Evolutionary conservation across 1,140 invertebrate genomes (phyloP), one percentile per base, ranked within the genome.

Genomic region (Leptopilina clavipes): DNA sequence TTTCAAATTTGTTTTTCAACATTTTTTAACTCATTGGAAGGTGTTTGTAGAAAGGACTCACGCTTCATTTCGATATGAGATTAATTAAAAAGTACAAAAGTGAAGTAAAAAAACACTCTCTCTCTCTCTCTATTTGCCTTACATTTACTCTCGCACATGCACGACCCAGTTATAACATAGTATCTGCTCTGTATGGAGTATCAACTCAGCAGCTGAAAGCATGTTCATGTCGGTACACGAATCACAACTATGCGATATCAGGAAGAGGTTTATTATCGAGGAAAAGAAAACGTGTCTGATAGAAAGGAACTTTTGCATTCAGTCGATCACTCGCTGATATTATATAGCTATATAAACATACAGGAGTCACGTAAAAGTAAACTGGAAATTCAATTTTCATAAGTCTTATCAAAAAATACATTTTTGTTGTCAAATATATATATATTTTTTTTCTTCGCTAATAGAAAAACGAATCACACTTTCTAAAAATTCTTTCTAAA

Each of bases 181-280:
- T 52, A 17, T 52, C 48, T n/a, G 3, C n/a, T 52, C 48, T 52
- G 48, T n/a, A 52, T 52, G 48, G 48, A 52, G 48, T 52, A 52
- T 72, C 77, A 79, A 82, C 79, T 83, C 81, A 52, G 74, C 74
- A 70, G 83, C 83, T 89, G 86, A 89, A 89, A 89, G 88, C 86
- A 85, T 87, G 86, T 81, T 84, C 86, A 81, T 89, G 86, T 89
- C 75, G 77, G 71, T 84, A 84, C 22, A 65, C 79, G 74, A 81
- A 84, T 84, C 81, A 76, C 75, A 75, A 72, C 54, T 72, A 71
- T 71, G 77, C 80, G 76, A 81, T 79, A 83, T 81, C 79, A 40
- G 78, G 77, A 78, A 73, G 79, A 77, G 78, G 81, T 84, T 83
- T 84, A 85, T 87, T 83, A 83, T 84, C 74, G 76, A 76, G 2